A percentile compares a stretch with the other conserved stretches of the same genome.
phyloP scores from a whole-genome alignment of 1,140 invertebrate species.

The Bombus impatiens region DNA sequence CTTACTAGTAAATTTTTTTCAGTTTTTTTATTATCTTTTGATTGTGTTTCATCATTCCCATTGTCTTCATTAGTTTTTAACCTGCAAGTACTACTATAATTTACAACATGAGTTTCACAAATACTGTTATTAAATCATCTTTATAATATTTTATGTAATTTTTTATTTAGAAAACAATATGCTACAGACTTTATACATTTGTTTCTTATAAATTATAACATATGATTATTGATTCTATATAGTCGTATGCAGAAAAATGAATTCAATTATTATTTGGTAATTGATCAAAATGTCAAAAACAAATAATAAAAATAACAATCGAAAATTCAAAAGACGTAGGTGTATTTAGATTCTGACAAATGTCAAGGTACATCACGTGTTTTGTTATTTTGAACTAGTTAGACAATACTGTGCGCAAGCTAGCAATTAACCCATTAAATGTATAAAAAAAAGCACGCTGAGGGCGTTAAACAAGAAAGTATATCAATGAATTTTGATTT shows the following conservation, averaged over 20 bases:
- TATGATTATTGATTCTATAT: neutral
- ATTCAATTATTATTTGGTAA: neutral
- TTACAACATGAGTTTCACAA: neutral
- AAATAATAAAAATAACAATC: conserved; percentile 14
- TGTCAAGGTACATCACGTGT: conserved; percentile 20
- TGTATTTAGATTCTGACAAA: conserved; percentile 26
- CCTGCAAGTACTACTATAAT: conserved; percentile 75
- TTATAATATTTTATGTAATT: neutral
- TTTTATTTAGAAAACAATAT: neutral
- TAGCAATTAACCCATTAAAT: conserved; percentile 11
- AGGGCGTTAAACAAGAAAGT: neutral
- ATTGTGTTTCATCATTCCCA: conserved; percentile 83
- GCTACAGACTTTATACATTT: neutral
- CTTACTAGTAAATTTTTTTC: conserved; percentile 80
- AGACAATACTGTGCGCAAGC: neutral
- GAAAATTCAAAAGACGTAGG: neutral
- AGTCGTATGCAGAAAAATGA: neutral
- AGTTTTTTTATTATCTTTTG: conserved; percentile 77
- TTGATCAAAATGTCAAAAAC: neutral
- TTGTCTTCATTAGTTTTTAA: conserved; percentile 84
- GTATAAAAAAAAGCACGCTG: neutral
- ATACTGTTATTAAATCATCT: neutral
- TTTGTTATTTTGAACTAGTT: conserved; percentile 5
- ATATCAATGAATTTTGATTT: conserved; percentile 24
- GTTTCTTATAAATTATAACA: neutral